Percentiles rank a stretch among this genome's conserved stretches.
phyloP scores from a whole-genome alignment of 2,888 invertebrate species.

The Caenorhabditis panamensis region DNA sequence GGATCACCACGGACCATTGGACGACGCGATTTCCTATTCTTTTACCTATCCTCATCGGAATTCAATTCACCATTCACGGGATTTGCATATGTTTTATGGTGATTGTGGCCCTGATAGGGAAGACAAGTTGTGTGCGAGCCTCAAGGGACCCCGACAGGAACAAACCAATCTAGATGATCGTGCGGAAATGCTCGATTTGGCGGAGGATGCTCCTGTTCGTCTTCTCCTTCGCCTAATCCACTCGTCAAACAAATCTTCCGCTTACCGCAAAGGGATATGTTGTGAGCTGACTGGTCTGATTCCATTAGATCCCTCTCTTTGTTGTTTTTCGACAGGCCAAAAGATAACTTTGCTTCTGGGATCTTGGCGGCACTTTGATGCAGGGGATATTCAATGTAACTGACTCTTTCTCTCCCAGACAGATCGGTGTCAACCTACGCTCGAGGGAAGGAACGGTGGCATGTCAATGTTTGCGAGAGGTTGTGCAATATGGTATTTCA shows the following conservation, averaged over 20 bases:
- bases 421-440: conserved; percentile 1
- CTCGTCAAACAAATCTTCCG: conserved; percentile 42
- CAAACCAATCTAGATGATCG: conserved; percentile 51
- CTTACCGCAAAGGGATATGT: conserved; percentile 45
- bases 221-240: conserved; percentile 26
- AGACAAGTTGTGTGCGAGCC: background rate
- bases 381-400: background rate
- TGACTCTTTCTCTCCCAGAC: background rate
- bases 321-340: conserved; percentile 21
- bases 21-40: no score
- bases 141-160: conserved; percentile 35
- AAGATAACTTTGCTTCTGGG: conserved; percentile 23
- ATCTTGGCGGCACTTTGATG: conserved; percentile 18
- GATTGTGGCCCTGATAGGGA: background rate
- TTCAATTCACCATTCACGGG: conserved; percentile 29
- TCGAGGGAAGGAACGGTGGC: background rate
- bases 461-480: conserved; percentile 17
- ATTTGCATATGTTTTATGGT: conserved; percentile 34
- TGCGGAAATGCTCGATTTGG: conserved; percentile 39
- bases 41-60: conserved; percentile 31
- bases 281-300: background rate
- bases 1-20: conserved; percentile 39
- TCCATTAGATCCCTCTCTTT: conserved; percentile 32
- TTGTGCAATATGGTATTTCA: conserved; percentile 23
- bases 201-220: conserved; percentile 15